Percentiles rank a stretch among this genome's conserved stretches.
These are phyloP conservation scores for Xenopus borealis DNA, from an alignment of 2,113 vertebrate genomes.

Conservation along the genomic window DNA sequence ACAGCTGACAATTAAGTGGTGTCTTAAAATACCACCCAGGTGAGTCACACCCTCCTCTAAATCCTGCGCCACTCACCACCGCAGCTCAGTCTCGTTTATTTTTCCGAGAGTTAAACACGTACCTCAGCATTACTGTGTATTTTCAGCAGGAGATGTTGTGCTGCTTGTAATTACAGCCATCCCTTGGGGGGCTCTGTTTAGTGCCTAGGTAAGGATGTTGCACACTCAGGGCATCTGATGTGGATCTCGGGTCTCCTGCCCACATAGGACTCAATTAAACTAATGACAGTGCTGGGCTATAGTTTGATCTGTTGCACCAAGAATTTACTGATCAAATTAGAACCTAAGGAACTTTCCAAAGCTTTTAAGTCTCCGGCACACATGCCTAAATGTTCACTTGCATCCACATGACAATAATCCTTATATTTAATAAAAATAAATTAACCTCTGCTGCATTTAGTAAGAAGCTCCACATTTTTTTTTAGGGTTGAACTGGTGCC, in stretches of 20 bases:
- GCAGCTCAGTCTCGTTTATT: conserved; percentile 32
- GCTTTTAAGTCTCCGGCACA: conserved; percentile 6
- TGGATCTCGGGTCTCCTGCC: conserved; percentile 22
- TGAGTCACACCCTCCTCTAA: conserved; percentile 31
- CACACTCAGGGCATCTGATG: conserved; percentile 32
- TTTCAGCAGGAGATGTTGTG: conserved; percentile 30
- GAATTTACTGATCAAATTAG: conserved; percentile 14
- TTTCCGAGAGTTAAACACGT: conserved; percentile 44
- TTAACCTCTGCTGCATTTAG: no score
- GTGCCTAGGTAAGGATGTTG: conserved; percentile 21
- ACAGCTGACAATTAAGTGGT: conserved; percentile 41
- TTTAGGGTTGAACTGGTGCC: no score
- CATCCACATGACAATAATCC: not conserved
- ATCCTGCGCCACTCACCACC: conserved; percentile 39
- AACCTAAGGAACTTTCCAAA: conserved; percentile 18
- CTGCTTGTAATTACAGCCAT: conserved; percentile 26
- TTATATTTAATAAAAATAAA: not conserved
- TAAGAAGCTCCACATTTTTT: no score
- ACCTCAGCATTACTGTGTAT: conserved; percentile 42
- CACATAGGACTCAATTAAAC: conserved; percentile 23
- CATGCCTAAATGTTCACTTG: not conserved
- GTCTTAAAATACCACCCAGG: conserved; percentile 43
- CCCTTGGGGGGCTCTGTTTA: conserved; percentile 11
- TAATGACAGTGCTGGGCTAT: conserved; percentile 23
- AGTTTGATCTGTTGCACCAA: not conserved